Conservation (phyloP, 2,113 vertebrate genomes). For the Nyctereutes procyonoides region DNA sequence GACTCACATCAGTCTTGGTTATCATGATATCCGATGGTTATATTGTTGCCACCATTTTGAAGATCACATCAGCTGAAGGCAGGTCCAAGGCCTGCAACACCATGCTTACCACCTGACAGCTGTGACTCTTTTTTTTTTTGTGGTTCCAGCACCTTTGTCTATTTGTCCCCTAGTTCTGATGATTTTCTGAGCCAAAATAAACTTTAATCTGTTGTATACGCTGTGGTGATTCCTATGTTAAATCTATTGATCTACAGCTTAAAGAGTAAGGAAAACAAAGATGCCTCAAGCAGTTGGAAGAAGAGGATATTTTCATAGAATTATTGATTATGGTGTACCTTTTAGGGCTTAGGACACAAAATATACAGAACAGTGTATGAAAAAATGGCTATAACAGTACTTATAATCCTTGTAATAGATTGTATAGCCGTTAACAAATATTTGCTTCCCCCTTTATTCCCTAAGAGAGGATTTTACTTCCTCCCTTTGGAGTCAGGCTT, state of each 20-base stretch:
- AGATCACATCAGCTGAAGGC: constrained; percentile 53
- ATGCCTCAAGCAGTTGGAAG: constrained; percentile 24
- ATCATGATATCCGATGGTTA: constrained; percentile 63
- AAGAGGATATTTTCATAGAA: background rate
- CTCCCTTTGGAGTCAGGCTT: too few species aligned
- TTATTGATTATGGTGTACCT: background rate
- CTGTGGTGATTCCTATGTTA: constrained; percentile 57
- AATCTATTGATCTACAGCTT: constrained; percentile 71
- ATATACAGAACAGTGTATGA: too few species aligned
- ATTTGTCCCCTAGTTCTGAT: constrained; percentile 46
- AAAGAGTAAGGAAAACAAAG: constrained; percentile 65
- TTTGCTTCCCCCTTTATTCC: too few species aligned
- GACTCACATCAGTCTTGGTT: constrained; percentile 15
- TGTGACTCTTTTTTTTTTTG: constrained; percentile 60
- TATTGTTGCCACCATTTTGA: constrained; percentile 50
- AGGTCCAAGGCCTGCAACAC: constrained; percentile 65
- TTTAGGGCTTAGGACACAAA: too few species aligned
- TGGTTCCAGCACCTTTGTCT: constrained; percentile 65
- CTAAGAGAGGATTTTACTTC: too few species aligned
- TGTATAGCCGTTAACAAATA: too few species aligned
- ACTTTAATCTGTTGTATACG: constrained; percentile 56
- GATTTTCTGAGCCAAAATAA: constrained; percentile 51
- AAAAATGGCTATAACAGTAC: too few species aligned
- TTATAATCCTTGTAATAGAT: too few species aligned
- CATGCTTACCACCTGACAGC: constrained; percentile 67